phyloP scores from a whole-genome alignment of 2,888 invertebrate species.

The Alsophila aescularia region DNA sequence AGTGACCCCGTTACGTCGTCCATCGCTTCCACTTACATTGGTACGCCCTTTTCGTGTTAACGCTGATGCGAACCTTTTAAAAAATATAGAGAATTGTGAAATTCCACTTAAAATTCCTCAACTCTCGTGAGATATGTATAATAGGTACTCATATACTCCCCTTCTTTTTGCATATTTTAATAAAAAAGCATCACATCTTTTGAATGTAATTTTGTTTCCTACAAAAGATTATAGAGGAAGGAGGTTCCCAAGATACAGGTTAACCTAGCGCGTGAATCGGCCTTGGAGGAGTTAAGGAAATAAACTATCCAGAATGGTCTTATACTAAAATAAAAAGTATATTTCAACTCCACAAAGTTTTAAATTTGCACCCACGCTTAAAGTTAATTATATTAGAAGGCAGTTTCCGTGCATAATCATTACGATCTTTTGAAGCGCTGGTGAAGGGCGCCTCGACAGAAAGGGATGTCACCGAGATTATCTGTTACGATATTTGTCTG shows the following conservation, averaged over 20 bases:
- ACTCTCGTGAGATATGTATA: neutral
- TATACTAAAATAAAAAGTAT: neutral
- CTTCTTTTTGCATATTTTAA: too few relatives aligned
- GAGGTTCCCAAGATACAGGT: too few relatives aligned
- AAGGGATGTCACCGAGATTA: conserved; percentile 6
- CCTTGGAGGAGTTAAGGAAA: neutral
- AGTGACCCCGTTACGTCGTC: conserved; percentile 67
- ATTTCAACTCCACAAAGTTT: neutral
- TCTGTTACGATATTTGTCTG: conserved; percentile 3
- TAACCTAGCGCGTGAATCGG: too few relatives aligned
- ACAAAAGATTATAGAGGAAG: too few relatives aligned
- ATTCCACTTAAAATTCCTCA: neutral
- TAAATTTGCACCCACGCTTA: conserved; percentile 3
- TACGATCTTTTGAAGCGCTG: conserved; percentile 14
- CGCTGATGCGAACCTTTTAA: conserved; percentile 21
- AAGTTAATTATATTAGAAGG: conserved; percentile 14
- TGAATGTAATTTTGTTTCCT: too few relatives aligned
- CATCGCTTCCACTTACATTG: conserved; percentile 44
- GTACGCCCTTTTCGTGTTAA: conserved; percentile 43
- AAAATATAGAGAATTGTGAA: neutral
- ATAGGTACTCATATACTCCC: too few relatives aligned
- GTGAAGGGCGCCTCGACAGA: conserved; percentile 13
- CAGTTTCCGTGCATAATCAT: conserved; percentile 22
- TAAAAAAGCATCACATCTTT: too few relatives aligned
- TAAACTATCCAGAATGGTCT: neutral